Percentiles rank a stretch among this genome's conserved stretches.
phyloP scores from a whole-genome alignment of 2,797 vertebrate species.

The Scolopax bukidnonensis region DNA sequence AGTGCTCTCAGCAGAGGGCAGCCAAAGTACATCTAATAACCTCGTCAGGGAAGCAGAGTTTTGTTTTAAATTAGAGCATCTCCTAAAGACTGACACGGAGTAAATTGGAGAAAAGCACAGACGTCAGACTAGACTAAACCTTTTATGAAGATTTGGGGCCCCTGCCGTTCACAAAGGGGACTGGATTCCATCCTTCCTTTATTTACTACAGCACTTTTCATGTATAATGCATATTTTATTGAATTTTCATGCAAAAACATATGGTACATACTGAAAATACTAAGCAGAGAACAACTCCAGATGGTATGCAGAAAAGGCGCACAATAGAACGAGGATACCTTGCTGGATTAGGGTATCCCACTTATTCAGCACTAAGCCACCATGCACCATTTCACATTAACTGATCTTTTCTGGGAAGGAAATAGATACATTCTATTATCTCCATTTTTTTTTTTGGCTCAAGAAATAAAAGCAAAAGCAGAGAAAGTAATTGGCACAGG shows the following conservation, averaged over 20 bases:
- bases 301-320: slow-evolving; percentile 60
- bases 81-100: slow-evolving; percentile 34
- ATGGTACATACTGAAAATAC: slow-evolving; percentile 69
- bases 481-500: not conserved
- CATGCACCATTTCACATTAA: slow-evolving; percentile 58
- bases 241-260: slow-evolving; percentile 73
- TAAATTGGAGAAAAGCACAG: slow-evolving; percentile 59
- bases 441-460: not conserved
- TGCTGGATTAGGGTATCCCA: slow-evolving; percentile 58
- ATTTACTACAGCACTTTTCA: slow-evolving; percentile 68
- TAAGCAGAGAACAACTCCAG: slow-evolving; percentile 71
- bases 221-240: slow-evolving; percentile 72
- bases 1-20: slow-evolving; percentile 77
- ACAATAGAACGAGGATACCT: slow-evolving; percentile 64
- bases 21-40: slow-evolving; percentile 53
- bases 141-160: slow-evolving; percentile 65
- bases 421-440: slow-evolving; percentile 58
- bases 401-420: slow-evolving; percentile 51
- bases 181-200: slow-evolving; percentile 48
- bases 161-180: slow-evolving; percentile 52
- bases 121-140: slow-evolving; percentile 62
- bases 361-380: slow-evolving; percentile 61
- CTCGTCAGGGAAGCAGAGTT: not conserved
- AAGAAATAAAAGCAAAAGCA: slow-evolving; percentile 1
- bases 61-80: slow-evolving; percentile 52